phyloP scores from a whole-genome alignment of 2,888 invertebrate species.

The Pandemis heparana region DNA sequence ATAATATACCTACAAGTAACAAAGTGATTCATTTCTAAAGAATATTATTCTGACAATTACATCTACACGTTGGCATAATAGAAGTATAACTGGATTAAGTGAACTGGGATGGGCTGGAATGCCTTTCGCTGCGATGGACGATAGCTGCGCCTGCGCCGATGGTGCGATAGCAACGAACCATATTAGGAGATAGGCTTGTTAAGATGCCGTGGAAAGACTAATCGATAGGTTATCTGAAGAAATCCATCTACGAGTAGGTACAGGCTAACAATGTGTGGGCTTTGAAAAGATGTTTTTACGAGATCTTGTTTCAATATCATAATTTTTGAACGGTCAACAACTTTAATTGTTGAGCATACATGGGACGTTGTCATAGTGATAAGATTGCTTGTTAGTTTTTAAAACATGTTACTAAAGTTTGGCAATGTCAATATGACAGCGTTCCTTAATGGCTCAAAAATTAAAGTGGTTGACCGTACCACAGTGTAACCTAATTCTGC shows the following conservation, averaged over 20 bases:
- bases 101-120: slow-evolving; percentile 34
- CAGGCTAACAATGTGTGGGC: background rate
- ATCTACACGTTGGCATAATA: slow-evolving; percentile 13
- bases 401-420: too few species aligned
- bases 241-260: background rate
- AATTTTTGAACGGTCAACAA: background rate
- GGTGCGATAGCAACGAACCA: slow-evolving; percentile 8
- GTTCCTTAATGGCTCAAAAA: too few species aligned
- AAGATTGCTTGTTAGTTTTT: too few species aligned
- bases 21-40: background rate
- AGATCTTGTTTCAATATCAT: background rate
- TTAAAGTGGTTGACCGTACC: too few species aligned
- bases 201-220: slow-evolving; percentile 8
- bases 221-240: background rate
- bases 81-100: slow-evolving; percentile 41
- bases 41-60: background rate
- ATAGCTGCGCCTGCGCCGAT: slow-evolving; percentile 33
- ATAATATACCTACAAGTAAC: too few species aligned
- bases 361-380: too few species aligned
- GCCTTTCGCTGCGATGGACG: slow-evolving; percentile 36
- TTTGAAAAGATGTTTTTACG: background rate
- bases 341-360: too few species aligned
- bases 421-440: too few species aligned
- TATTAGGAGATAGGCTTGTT: slow-evolving; percentile 14
- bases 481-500: too few species aligned